These are phyloP conservation scores for Actinostola sp. DNA, from an alignment of 92 coral and sea anemone genomes.

Conservation along the genomic window DNA sequence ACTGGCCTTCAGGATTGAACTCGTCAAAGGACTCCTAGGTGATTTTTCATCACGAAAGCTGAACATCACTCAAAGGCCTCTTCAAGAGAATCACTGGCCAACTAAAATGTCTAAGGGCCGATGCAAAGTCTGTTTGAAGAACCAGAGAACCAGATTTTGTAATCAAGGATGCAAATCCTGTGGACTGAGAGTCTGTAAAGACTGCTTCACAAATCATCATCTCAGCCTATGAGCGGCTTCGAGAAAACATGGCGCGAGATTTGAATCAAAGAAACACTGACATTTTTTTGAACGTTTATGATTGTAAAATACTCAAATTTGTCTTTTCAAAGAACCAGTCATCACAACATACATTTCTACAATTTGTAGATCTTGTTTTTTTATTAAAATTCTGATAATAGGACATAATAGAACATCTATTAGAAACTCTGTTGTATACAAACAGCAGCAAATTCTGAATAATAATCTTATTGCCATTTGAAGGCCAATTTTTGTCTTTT, in stretches of 20 bases:
- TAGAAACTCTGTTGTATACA: slow-evolving; percentile 6
- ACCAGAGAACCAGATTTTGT: not conserved
- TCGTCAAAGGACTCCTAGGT: too few relatives aligned
- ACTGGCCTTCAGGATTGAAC: too few relatives aligned
- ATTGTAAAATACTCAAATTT: slow-evolving; percentile 3
- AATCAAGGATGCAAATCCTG: not conserved
- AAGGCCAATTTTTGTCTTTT: slow-evolving; percentile 3
- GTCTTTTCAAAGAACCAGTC: not conserved
- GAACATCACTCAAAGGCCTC: too few relatives aligned
- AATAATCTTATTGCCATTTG: not conserved
- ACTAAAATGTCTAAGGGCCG: too few relatives aligned
- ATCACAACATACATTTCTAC: slow-evolving; percentile 9
- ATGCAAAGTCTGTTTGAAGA: too few relatives aligned
- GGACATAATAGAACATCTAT: slow-evolving; percentile 5
- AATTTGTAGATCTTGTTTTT: slow-evolving; percentile 2
- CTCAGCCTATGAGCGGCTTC: slow-evolving; percentile 12
- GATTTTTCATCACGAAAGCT: too few relatives aligned
- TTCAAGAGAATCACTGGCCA: too few relatives aligned
- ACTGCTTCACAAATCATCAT: not conserved
- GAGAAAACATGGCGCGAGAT: slow-evolving; percentile 12
- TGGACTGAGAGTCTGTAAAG: slow-evolving; percentile 5
- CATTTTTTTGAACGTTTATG: not conserved
- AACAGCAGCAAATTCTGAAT: slow-evolving; percentile 1
- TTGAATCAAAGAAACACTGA: slow-evolving; percentile 5
- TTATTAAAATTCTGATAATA: slow-evolving; percentile 1